Base-by-base conservation (phyloP, 2,888 invertebrate genomes). In the Molorchus minor region DNA sequence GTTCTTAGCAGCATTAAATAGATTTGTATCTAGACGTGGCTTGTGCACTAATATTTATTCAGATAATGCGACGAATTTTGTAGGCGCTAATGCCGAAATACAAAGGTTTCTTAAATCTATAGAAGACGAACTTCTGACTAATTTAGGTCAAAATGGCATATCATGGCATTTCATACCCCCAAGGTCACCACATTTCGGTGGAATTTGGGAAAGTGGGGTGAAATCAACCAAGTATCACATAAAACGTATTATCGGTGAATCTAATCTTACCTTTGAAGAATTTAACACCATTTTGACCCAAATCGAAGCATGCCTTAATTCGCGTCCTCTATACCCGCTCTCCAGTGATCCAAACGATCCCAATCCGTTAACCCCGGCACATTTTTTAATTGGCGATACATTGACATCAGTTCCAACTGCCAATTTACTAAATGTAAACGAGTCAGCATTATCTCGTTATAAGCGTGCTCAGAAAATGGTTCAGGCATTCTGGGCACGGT, bases 21-120 rank as follows among this genome's bases (percentile, higher is more conserved):
- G 58, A 35, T 55, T 58, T 45, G 10, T 55, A 4, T 40, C 57
- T 30, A 15, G 52, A 36, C 19, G 57, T 8, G 57, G 57, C n/a
- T 10, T 40, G 17, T 25, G 30, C n/a, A n/a, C n/a, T n/a, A n/a
- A 10, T 10, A 3, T 57, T 1, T 55, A 30, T 35, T 55, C 55
- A 3, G 43, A 57, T 19, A 13, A 33, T 10, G 56, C 47, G 10
- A 40, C 51, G 0, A 52, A 41, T 52, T 41, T 57, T 57, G 52
- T 57, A 4, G 51, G 51, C 17, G 57, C 52, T 10, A 52, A 56
- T 21, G 33, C 15, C 2, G 49, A 49, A n/a, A 33, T 36, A 4
- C 33, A 33, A 16, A 10, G 4, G n/a, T 45, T 45, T n/a, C 12
- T 52, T 3, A 41, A 41, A 41, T 52, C 52, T 3, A 5, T 20